Evolutionary conservation across 2,888 invertebrate genomes (phyloP), one percentile per base, ranked within the genome.

Genomic region (Cynaeus angustus): DNA sequence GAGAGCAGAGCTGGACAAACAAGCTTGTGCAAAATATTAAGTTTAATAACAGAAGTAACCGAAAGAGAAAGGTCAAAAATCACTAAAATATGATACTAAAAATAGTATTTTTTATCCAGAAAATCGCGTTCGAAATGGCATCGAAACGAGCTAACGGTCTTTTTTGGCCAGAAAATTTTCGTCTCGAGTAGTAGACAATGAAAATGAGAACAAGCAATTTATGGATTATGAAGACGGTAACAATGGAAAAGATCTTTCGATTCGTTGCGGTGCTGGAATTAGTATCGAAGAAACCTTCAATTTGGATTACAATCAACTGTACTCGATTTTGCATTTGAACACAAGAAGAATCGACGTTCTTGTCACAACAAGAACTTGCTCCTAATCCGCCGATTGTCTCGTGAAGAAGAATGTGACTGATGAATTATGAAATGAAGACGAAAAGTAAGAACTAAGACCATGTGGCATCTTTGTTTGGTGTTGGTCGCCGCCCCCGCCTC

Each of bases 401-500:
- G 1, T 21, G 21, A 21, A 21, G 21, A 21, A 21, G 21, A 21
- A 21, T 21, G 21, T 21, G 21, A 4, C 21, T 21, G 21, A 21
- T 21, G 21, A 21, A 21, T 21, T 21, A n/a, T n/a, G n/a, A n/a
- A n/a, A n/a, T n/a, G n/a, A n/a, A n/a, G 21, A 21, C 21, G 2
- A 21, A 21, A 21, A 21, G 2, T 21, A 21, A n/a, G n/a, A n/a
- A 4, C 21, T 21, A 21, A 21, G 21, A n/a, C 1, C 33, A 33
- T 7, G 6, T 33, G 33, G 33, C 33, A n/a, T 7, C 33, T 4
- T 28, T 28, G 28, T 37, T 38, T 38, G 7, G n/a, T 4, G 43
- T 7, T 3, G 14, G 4, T 9, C 46, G 33, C 46, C 48, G 41
- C 50, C 43, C 33, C 33, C 55, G n/a, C 41, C 45, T 50, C 30